These are phyloP conservation scores for Lytechinus pictus DNA, from an alignment of 35 echinoderm and acorn worm genomes.

Conservation along the genomic window DNA sequence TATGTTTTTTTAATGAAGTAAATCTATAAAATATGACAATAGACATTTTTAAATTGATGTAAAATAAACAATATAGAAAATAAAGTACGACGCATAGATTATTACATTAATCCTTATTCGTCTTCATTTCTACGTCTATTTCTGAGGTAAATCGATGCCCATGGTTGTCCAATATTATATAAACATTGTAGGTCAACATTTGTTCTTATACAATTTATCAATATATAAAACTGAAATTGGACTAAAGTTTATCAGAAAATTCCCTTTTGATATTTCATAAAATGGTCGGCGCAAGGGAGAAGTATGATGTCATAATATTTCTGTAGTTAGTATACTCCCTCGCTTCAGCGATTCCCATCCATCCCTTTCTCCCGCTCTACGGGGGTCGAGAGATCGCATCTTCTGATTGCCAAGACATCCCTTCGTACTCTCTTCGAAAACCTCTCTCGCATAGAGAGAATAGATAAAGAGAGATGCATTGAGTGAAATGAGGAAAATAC, in stretches of 20 bases:
- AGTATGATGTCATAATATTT: slow-evolving; percentile 5
- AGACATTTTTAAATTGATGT: no score
- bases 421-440: not conserved
- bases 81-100: no score
- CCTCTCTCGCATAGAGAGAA: not conserved
- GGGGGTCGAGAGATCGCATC: not conserved
- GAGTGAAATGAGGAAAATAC: not conserved
- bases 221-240: not conserved
- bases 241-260: not conserved
- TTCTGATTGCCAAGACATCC: not conserved
- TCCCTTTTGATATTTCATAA: not conserved
- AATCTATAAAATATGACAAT: no score
- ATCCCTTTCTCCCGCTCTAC: not conserved
- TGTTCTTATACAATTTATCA: no score
- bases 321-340: not conserved
- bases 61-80: no score
- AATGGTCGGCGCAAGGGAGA: not conserved
- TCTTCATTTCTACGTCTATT: not conserved
- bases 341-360: not conserved
- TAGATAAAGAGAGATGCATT: not conserved
- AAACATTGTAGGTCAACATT: no score
- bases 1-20: no score
- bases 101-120: no score
- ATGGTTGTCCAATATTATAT: no score
- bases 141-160: not conserved